Evolutionary conservation across 1,140 invertebrate species (phyloP), one percentile per base, ranked within the genome.

Genomic region (Bombus affinis): DNA sequence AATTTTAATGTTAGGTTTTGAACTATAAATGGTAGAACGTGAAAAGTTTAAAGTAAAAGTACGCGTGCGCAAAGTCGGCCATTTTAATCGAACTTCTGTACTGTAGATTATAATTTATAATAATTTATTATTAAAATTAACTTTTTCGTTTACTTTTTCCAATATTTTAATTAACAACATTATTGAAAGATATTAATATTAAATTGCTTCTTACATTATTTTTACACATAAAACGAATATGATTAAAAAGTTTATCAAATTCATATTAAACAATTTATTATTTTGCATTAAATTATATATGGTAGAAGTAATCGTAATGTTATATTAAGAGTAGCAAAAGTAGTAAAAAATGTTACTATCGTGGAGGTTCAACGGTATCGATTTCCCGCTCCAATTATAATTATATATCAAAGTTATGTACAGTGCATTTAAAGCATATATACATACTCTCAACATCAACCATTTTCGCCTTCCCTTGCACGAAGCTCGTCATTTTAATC

Each of bases 41-140:
- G 18, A 18, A 44, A 18, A 72, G 18, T 59, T 62, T 44, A 10
- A 59, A 39, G 15, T 32, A 32, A 32, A 10, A 37, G 5, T 44
- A 37, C 87, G 87, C 87, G 71, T 89, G 84, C 76, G 88, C 57
- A 5, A 42, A 39, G n/a, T 89, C 57, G 32, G 79, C 87, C 87
- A 89, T 89, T 83, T 88, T 85, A 81, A 85, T 88, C 47, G 66
- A 28, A 78, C n/a, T 70, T 73, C 8, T 18, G 18, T 42, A n/a
- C 18, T 73, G 5, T 22, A 12, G 25, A 39, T 71, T 71, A 37
- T 28, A 25, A 28, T n/a, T 42, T 42, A n/a, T 25, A 4, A 72
- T n/a, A 71, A 10, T 6, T 32, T 2, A 22, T 71, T 39, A 71
- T 39, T 71, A 71, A 72, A 42, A 42, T 42, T 25, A 15, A 42